Conservation (phyloP, 2,888 invertebrate species). For the Dioctria rufipes region DNA sequence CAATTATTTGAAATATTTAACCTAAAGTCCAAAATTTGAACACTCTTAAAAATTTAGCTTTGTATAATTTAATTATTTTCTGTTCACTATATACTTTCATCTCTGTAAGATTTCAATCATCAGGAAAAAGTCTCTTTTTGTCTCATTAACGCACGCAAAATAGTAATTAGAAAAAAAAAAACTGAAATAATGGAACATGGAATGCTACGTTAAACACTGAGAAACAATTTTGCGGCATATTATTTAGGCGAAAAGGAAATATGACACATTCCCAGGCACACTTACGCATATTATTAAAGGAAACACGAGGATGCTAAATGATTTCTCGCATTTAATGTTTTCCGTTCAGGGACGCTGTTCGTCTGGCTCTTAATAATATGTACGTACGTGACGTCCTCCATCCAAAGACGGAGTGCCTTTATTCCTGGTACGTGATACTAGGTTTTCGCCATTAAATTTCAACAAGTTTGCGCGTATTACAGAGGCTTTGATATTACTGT, state of each 20-base stretch:
- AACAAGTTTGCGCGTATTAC: constrained; percentile 40
- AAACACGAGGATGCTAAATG: not conserved
- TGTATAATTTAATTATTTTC: no score
- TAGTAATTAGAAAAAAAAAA: constrained; percentile 35
- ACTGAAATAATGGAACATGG: constrained; percentile 43
- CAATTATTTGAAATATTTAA: no score
- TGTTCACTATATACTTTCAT: no score
- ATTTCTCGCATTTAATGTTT: not conserved
- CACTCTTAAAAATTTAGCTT: no score
- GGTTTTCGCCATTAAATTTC: constrained; percentile 49
- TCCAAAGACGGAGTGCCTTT: constrained; percentile 32
- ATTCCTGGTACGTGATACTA: constrained; percentile 42
- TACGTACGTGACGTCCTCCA: no score
- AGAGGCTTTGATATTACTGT: constrained; percentile 36
- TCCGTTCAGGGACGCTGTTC: not conserved
- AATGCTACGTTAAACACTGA: constrained; percentile 1
- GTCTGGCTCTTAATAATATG: constrained; percentile 37
- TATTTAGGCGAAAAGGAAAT: not conserved
- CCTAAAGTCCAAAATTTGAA: no score
- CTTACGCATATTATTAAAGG: not conserved
- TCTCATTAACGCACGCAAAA: constrained; percentile 32
- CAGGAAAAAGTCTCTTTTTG: constrained; percentile 22
- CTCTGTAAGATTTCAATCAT: no score
- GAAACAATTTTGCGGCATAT: constrained; percentile 17
- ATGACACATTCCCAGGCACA: not conserved